Conservation (phyloP, 1,140 invertebrate genomes). For the Drosophila miranda region DNA sequence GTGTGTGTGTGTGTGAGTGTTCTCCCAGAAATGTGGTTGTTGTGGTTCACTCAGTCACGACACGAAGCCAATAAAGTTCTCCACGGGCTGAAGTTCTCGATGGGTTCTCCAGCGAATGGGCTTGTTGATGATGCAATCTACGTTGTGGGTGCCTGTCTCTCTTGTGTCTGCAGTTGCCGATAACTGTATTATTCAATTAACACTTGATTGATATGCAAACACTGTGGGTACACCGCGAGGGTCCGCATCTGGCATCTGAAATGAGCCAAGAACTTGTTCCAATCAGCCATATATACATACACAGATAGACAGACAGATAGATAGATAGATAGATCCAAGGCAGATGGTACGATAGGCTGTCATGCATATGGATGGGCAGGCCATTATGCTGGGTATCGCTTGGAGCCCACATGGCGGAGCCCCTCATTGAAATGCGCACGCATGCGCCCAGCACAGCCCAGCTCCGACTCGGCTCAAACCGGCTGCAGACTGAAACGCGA, state of each 20-base stretch:
- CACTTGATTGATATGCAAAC: conserved; percentile 55
- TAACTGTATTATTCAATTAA: conserved; percentile 63
- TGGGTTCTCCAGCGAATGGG: neutral
- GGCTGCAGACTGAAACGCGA: conserved; percentile 27
- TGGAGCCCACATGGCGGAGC: conserved; percentile 25
- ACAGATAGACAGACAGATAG: too few relatives aligned
- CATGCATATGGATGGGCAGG: conserved; percentile 45
- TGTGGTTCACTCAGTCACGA: neutral
- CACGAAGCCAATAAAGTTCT: neutral
- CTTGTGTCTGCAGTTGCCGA: neutral
- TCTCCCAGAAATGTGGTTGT: too few relatives aligned
- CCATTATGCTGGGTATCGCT: conserved; percentile 31
- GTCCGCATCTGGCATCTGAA: conserved; percentile 8
- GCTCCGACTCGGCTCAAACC: conserved; percentile 23
- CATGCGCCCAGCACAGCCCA: conserved; percentile 50
- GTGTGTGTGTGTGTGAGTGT: too few relatives aligned
- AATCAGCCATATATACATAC: neutral
- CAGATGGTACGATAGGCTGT: neutral
- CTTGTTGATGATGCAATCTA: neutral
- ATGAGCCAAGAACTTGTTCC: conserved; percentile 24
- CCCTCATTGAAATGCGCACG: conserved; percentile 70
- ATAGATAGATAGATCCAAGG: too few relatives aligned
- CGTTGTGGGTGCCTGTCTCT: conserved; percentile 18
- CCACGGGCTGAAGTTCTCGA: neutral
- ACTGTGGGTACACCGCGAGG: neutral